phyloP scores from a whole-genome alignment of 2,888 invertebrate species.

The Cheilosia scutellata region DNA sequence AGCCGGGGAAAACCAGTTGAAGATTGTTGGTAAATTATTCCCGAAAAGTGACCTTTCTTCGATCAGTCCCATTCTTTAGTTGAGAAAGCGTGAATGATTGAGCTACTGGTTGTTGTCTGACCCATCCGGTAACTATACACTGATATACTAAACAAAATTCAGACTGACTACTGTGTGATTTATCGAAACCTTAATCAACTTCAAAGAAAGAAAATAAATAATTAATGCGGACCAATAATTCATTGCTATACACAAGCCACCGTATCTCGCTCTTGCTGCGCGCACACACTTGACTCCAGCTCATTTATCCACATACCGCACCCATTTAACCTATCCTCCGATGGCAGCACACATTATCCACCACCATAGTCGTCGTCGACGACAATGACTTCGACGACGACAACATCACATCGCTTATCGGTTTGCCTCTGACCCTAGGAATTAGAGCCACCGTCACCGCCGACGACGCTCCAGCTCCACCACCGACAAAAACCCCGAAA shows the following conservation, averaged over 20 bases:
- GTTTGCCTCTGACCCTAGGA: slow-evolving; percentile 71
- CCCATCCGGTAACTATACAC: slow-evolving; percentile 37
- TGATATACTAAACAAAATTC: neutral
- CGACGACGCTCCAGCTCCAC: slow-evolving; percentile 52
- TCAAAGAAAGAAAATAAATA: slow-evolving; percentile 74
- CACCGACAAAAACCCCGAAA: slow-evolving; percentile 62
- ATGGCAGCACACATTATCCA: slow-evolving; percentile 51
- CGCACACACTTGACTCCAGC: slow-evolving; percentile 54
- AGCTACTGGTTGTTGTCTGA: slow-evolving; percentile 47
- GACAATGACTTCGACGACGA: slow-evolving; percentile 71
- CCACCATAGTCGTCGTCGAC: slow-evolving; percentile 45
- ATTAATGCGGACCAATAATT: slow-evolving; percentile 73
- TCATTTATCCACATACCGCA: slow-evolving; percentile 72
- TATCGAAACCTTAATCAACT: slow-evolving; percentile 71
- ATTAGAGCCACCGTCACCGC: slow-evolving; percentile 48
- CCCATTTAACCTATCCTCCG: slow-evolving; percentile 71
- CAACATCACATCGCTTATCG: slow-evolving; percentile 75
- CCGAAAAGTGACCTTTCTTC: slow-evolving; percentile 56
- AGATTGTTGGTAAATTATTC: slow-evolving; percentile 58
- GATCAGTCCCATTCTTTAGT: slow-evolving; percentile 41
- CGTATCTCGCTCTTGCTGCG: slow-evolving; percentile 53
- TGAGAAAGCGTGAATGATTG: slow-evolving; percentile 59
- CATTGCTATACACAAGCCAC: slow-evolving; percentile 64
- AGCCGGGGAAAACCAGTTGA: slow-evolving; percentile 17
- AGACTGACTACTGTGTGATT: slow-evolving; percentile 59